Base-by-base conservation (phyloP, 2,888 invertebrate species). In the Cantharis flavilabris region DNA sequence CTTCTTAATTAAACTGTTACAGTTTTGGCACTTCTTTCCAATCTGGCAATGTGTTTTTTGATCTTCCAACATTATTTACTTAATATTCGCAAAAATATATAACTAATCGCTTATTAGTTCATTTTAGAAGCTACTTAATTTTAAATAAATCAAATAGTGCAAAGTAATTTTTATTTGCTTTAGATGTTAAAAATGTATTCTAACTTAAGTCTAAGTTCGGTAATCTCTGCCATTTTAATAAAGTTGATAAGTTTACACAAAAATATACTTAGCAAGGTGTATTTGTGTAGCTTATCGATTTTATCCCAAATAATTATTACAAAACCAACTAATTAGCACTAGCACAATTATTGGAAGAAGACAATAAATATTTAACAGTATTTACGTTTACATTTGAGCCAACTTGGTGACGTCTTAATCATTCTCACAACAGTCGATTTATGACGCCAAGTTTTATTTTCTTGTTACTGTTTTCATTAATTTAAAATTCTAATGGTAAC, bases 201-300 rank as follows among this genome's bases (percentile, higher is more conserved):
- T 77, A 80, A 76, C 80, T 80, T 80, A 80, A 79, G 5, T 76
- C 80, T 80, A 79, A 76, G 72, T 79, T 79, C 79, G 78, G 77
- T 79, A 80, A 80, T 76, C 69, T 23, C 75, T 78, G 76, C 70
- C 67, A 49, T 75, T 73, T 76, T 33, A 72, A 76, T 64, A 49
- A 76, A 75, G 65, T 71, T 77, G 77, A 77, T 75, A 77, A 72
- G 72, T 75, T 75, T 75, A 77, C 75, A 77, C 75, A 77, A 71
- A 49, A 71, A 71, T 26, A 62, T 71, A 71, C 49, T 18, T 49
- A 62, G 20, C 62, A 26, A 71, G 14, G 14, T 49, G 18, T 69
- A 23, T 62, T 65, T 20, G 49, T 63, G 69, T 73, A 70, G 20
- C 64, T 64, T 70, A 18, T 28, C 49, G 64, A n/a, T 64, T 28